phyloP scores from a whole-genome alignment of 2,797 vertebrate species.

The Pampus argenteus region DNA sequence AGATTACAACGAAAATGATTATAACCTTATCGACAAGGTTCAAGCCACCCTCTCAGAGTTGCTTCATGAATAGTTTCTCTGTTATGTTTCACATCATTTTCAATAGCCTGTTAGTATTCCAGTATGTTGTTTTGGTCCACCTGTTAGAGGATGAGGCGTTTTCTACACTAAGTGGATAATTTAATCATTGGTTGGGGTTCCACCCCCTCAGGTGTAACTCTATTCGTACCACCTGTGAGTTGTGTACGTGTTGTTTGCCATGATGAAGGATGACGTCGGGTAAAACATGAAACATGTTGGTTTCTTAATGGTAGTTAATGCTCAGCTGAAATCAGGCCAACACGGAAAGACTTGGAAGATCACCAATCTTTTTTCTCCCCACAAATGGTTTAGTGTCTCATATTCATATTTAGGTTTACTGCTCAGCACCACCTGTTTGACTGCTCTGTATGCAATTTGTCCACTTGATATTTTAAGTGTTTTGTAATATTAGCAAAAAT shows the following conservation, averaged over 20 bases:
- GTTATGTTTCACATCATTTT: slow-evolving; percentile 1
- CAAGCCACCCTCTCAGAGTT: not conserved
- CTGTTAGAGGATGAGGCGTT: not conserved
- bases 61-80: not conserved
- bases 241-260: slow-evolving; percentile 3
- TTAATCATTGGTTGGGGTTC: not conserved
- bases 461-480: not conserved
- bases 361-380: not conserved
- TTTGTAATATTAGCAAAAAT: too few relatives aligned
- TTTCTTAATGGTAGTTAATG: slow-evolving; percentile 3
- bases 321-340: not conserved
- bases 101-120: not conserved
- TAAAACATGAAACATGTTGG: not conserved
- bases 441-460: not conserved
- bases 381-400: not conserved
- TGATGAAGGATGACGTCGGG: not conserved
- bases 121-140: not conserved
- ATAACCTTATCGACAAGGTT: not conserved
- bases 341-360: not conserved
- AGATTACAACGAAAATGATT: too few relatives aligned
- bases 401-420: not conserved
- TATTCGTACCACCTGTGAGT: slow-evolving; percentile 1
- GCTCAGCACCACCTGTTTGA: not conserved
- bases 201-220: slow-evolving; percentile 3
- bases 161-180: slow-evolving; percentile 11